Conservation (phyloP, 1,140 invertebrate species). For the Sinella curviseta region DNA sequence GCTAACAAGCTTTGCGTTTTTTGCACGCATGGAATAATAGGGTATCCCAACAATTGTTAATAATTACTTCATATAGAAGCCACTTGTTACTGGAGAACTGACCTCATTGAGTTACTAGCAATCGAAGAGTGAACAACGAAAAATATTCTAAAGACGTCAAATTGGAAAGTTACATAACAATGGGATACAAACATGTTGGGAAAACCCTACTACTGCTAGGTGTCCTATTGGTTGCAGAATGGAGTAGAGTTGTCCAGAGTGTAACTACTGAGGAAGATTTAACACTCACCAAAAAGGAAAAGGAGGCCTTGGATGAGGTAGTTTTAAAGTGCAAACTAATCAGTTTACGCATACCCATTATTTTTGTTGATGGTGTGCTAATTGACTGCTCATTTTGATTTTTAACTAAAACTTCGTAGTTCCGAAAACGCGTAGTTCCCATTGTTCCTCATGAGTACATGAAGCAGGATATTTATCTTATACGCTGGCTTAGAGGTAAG, state of each 20-base stretch:
- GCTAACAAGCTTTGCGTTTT: too few species aligned
- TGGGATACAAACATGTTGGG: neutral
- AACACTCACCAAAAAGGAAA: neutral
- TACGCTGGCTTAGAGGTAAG: slow-evolving; percentile 10
- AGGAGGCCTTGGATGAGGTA: slow-evolving; percentile 2
- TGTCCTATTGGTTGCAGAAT: neutral
- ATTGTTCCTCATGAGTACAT: slow-evolving; percentile 3
- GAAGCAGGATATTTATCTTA: slow-evolving; percentile 8
- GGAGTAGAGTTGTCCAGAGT: neutral
- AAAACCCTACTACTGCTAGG: neutral
- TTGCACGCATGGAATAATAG: too few species aligned
- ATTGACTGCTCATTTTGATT: too few species aligned
- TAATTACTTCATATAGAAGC: too few species aligned
- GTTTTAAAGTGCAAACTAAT: too few species aligned
- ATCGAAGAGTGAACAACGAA: neutral
- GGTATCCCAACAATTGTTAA: too few species aligned
- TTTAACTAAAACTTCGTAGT: neutral
- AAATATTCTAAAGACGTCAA: neutral
- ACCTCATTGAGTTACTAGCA: neutral
- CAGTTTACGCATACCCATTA: too few species aligned
- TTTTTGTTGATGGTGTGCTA: too few species aligned
- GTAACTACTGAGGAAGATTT: slow-evolving; percentile 1
- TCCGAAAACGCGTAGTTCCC: neutral
- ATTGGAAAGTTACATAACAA: neutral
- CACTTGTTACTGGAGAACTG: neutral